Evolutionary conservation across 2,888 invertebrate genomes (phyloP).

Genomic region (Allacma fusca): DNA sequence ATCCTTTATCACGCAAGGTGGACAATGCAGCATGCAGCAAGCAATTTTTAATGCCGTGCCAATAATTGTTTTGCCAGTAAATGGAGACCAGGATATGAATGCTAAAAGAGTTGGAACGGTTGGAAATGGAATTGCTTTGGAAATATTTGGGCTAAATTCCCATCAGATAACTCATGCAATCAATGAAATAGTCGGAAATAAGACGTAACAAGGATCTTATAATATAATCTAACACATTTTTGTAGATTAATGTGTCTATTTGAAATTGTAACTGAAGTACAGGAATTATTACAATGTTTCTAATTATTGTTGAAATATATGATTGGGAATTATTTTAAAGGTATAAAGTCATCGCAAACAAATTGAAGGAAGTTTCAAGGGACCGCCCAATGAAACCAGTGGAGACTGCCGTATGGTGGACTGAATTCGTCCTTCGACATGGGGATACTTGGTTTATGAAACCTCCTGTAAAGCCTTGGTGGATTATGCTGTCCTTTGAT

Average conservation of each 20-base stretch:
- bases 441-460: too few species aligned
- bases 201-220: too few species aligned
- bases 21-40: background rate
- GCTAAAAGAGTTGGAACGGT: slow-evolving; percentile 22
- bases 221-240: too few species aligned
- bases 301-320: too few species aligned
- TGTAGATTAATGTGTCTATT: too few species aligned
- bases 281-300: too few species aligned
- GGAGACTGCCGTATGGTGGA: slow-evolving; percentile 1
- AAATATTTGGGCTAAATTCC: slow-evolving; percentile 19
- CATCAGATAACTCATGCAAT: too few species aligned
- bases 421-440: background rate
- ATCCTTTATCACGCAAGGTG: background rate
- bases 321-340: background rate
- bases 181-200: too few species aligned
- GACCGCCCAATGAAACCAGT: background rate
- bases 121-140: slow-evolving; percentile 41
- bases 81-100: slow-evolving; percentile 38
- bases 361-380: background rate
- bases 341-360: background rate
- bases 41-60: background rate
- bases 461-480: too few species aligned
- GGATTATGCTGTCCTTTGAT: too few species aligned
- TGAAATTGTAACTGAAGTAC: too few species aligned
- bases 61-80: background rate